Conservation (phyloP, 2,797 vertebrate species). For the Rhinichthys osculus region DNA sequence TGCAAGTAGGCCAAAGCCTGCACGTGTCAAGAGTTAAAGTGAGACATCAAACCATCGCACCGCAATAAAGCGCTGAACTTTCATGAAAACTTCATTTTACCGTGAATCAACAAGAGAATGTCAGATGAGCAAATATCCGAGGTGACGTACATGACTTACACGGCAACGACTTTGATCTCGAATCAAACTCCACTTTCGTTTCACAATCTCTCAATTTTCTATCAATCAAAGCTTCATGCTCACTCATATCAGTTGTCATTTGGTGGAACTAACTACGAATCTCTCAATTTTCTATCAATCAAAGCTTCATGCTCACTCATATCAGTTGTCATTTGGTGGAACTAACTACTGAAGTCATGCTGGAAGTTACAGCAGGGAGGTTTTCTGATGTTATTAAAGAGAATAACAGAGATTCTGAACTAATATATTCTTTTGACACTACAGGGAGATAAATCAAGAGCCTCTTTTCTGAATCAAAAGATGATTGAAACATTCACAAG, state of each 20-base stretch:
- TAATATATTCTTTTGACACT: neutral
- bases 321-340: neutral
- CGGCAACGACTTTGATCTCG: neutral
- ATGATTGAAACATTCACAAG: slow-evolving; percentile 2
- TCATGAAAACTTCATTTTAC: neutral
- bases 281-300: neutral
- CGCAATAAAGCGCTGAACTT: neutral
- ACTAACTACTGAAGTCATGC: neutral
- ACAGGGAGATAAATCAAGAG: neutral
- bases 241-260: neutral
- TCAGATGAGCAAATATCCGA: slow-evolving; percentile 13
- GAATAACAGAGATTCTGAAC: neutral
- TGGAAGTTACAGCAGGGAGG: neutral
- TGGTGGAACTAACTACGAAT: neutral
- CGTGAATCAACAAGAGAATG: slow-evolving; percentile 9
- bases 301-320: neutral
- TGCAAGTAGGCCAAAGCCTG: slow-evolving; percentile 1
- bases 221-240: neutral
- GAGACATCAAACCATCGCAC: neutral
- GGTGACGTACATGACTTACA: neutral
- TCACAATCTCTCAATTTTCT: slow-evolving; percentile 20
- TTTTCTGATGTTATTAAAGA: slow-evolving; percentile 7
- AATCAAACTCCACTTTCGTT: neutral
- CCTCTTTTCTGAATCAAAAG: slow-evolving; percentile 15
- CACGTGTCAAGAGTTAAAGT: neutral